A percentile compares a stretch with the other conserved stretches of the same genome.
Evolutionary conservation across 2,888 invertebrate species (phyloP).

Genomic region (Tethea ocularis): DNA sequence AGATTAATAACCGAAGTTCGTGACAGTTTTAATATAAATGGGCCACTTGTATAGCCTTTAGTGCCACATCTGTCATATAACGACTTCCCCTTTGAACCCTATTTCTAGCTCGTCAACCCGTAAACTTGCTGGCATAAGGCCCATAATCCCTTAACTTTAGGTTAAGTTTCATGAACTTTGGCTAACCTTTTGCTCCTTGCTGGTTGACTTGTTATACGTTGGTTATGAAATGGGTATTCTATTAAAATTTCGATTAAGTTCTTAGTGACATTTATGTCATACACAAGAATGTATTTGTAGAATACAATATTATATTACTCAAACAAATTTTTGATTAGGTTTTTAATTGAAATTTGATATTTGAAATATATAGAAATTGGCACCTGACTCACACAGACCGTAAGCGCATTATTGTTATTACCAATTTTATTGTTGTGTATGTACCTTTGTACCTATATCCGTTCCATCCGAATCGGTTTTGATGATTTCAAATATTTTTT

Average conservation of each 20-base stretch:
- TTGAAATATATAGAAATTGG: too few species aligned
- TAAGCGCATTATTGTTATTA: too few species aligned
- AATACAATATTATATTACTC: too few species aligned
- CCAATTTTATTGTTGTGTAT: too few species aligned
- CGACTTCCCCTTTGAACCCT: slow-evolving; percentile 26
- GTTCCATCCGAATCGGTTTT: too few species aligned
- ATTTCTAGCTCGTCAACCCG: slow-evolving; percentile 14
- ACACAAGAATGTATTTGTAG: background rate
- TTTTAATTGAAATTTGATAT: too few species aligned
- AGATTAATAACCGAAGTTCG: slow-evolving; percentile 31
- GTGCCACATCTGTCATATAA: slow-evolving; percentile 31
- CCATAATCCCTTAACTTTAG: slow-evolving; percentile 30
- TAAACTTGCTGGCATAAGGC: slow-evolving; percentile 26
- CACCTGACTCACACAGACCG: too few species aligned
- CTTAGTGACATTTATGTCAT: slow-evolving; percentile 1
- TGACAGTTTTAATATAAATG: slow-evolving; percentile 28
- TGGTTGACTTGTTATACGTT: slow-evolving; percentile 13
- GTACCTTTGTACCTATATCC: too few species aligned
- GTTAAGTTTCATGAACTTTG: slow-evolving; percentile 18
- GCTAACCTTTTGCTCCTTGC: slow-evolving; percentile 23
- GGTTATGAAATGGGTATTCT: slow-evolving; percentile 18
- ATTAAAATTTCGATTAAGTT: slow-evolving; percentile 15
- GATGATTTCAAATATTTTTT: too few species aligned
- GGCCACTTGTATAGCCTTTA: slow-evolving; percentile 26
- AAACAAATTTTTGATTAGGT: too few species aligned